A percentile compares a stretch with the other conserved stretches of the same genome.
phyloP scores from a whole-genome alignment of 2,888 invertebrate genomes.

The Drosophila cognata region DNA sequence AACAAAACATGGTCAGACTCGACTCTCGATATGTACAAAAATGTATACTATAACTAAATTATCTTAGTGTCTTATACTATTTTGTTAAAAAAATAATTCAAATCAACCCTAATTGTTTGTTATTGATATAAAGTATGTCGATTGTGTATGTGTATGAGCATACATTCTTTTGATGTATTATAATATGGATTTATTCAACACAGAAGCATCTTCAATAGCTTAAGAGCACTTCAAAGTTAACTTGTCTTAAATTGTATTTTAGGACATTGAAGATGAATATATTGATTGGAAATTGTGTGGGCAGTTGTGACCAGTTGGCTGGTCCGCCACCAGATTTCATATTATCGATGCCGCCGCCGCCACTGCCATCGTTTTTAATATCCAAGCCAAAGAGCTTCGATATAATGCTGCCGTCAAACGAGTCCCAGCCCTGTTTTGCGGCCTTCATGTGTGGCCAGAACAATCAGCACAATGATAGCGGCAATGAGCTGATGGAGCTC shows the following conservation, averaged over 20 bases:
- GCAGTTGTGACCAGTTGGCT: constrained; percentile 83
- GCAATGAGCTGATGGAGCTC: constrained; percentile 92
- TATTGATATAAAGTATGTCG: constrained; percentile 7
- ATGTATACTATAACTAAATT: background rate
- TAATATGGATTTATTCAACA: background rate
- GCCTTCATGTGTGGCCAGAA: constrained; percentile 88
- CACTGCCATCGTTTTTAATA: constrained; percentile 90
- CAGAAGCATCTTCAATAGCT: background rate
- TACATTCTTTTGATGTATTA: background rate
- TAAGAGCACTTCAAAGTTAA: background rate
- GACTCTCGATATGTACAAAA: background rate
- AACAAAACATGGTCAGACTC: background rate
- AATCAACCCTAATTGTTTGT: constrained; percentile 34
- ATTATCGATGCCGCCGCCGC: constrained; percentile 93
- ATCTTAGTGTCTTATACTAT: background rate
- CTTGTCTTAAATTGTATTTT: background rate
- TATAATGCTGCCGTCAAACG: constrained; percentile 85
- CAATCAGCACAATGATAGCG: constrained; percentile 87
- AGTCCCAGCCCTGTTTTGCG: constrained; percentile 89
- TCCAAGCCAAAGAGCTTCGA: constrained; percentile 76
- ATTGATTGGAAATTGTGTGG: constrained; percentile 80
- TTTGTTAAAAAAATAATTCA: constrained; percentile 3
- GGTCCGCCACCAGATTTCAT: constrained; percentile 91
- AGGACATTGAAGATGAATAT: constrained; percentile 67
- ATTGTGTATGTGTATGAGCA: background rate